phyloP scores from a whole-genome alignment of 2,797 vertebrate genomes.

The Galaxias olidus region DNA sequence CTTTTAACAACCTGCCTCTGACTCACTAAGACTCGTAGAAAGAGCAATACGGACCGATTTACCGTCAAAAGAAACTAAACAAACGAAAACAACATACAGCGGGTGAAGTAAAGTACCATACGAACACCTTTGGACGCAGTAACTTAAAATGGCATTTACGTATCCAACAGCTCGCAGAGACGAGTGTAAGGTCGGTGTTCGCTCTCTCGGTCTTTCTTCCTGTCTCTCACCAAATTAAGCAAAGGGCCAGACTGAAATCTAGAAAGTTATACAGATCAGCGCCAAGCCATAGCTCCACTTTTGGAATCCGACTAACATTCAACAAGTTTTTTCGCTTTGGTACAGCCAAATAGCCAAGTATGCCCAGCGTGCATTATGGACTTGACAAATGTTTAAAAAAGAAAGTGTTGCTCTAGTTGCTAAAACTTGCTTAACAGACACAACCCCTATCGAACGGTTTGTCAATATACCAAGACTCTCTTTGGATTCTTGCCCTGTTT shows the following conservation, averaged over 20 bases:
- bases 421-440: no score
- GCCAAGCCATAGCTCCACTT: no score
- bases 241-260: conserved; percentile 10
- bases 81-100: neutral
- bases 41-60: neutral
- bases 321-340: no score
- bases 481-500: no score
- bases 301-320: no score
- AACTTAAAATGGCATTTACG: conserved; percentile 59
- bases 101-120: neutral
- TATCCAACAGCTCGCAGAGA: conserved; percentile 71
- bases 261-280: neutral
- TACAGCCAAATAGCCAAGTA: no score
- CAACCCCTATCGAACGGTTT: no score
- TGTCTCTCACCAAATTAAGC: neutral
- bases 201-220: neutral
- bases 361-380: no score
- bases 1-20: conserved; percentile 29
- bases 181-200: conserved; percentile 66
- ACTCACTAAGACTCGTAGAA: neutral
- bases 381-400: no score
- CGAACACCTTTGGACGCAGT: neutral
- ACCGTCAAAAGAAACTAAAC: neutral
- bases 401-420: no score
- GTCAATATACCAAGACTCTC: no score